Conservation (phyloP, 2,888 invertebrate species). For the Pediacus dermestoides region DNA sequence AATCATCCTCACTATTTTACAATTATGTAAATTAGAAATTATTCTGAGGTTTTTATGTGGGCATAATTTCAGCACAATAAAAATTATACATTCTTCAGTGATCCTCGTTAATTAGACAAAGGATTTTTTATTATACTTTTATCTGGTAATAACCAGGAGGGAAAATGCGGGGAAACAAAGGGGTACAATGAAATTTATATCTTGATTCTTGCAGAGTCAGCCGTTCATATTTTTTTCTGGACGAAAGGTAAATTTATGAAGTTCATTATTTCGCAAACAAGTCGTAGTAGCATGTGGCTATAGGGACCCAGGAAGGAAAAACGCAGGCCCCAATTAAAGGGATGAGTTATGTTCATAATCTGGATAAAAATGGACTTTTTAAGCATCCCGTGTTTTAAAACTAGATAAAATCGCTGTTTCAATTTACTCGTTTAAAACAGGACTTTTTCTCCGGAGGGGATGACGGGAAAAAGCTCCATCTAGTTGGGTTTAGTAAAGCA, state of each 20-base stretch:
- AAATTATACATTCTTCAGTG: too few species aligned
- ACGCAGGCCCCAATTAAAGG: conserved; percentile 26
- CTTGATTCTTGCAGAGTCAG: conserved; percentile 36
- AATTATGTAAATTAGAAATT: too few species aligned
- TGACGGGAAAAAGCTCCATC: too few species aligned
- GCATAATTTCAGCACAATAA: too few species aligned
- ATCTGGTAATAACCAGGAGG: too few species aligned
- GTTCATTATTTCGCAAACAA: conserved; percentile 42
- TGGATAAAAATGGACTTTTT: conserved; percentile 34
- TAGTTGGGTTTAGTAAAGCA: too few species aligned
- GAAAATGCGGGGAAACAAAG: conserved; percentile 2
- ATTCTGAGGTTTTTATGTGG: too few species aligned
- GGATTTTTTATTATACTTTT: too few species aligned
- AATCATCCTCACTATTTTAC: too few species aligned
- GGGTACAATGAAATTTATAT: conserved; percentile 25
- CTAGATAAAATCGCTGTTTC: conserved; percentile 29
- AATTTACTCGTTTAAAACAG: conserved; percentile 23
- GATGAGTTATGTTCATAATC: conserved; percentile 33
- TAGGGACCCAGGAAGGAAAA: conserved; percentile 18
- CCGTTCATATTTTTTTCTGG: conserved; percentile 32
- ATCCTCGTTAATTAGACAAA: too few species aligned
- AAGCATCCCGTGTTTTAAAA: conserved; percentile 25
- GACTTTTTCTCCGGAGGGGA: conserved; percentile 8
- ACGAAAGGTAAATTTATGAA: conserved; percentile 41
- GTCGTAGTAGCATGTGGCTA: conserved; percentile 34